These are phyloP conservation scores for Paguma larvata DNA, from an alignment of 2,797 vertebrate genomes.

Conservation along the genomic window DNA sequence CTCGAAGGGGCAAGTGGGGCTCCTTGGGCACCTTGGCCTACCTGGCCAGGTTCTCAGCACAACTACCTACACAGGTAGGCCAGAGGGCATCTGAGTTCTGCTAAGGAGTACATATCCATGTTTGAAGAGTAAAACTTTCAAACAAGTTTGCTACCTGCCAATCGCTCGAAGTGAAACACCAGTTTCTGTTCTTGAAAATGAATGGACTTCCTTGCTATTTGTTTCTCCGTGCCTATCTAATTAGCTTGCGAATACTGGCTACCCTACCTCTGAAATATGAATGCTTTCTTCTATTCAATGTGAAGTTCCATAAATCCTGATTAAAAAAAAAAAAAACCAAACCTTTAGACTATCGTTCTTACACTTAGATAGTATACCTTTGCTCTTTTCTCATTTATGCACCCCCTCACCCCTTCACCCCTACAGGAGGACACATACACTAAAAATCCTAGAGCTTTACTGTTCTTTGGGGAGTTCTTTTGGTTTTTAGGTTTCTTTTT, in stretches of 20 bases:
- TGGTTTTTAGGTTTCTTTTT: neutral
- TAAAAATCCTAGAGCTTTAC: neutral
- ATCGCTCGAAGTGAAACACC: neutral
- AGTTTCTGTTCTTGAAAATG: neutral
- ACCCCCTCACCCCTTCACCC: fast-evolving
- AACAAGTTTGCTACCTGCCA: neutral
- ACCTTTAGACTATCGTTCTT: neutral
- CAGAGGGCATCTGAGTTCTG: neutral
- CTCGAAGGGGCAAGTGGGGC: neutral
- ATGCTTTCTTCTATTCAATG: neutral
- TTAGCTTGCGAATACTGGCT: neutral
- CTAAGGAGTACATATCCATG: neutral
- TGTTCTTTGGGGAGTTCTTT: too few relatives aligned
- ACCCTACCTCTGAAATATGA: neutral
- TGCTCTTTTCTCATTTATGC: neutral
- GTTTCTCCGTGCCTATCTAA: neutral
- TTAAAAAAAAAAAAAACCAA: neutral
- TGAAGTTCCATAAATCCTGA: neutral
- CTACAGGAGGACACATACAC: neutral
- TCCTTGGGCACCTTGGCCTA: neutral
- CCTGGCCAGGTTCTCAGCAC: neutral
- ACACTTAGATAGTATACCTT: neutral
- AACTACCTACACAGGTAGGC: neutral
- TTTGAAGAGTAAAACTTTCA: neutral
- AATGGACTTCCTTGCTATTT: neutral